Evolutionary conservation across 2,797 vertebrate genomes (phyloP), one percentile per base, ranked within the genome.

Genomic region (Tarsius wallacei): DNA sequence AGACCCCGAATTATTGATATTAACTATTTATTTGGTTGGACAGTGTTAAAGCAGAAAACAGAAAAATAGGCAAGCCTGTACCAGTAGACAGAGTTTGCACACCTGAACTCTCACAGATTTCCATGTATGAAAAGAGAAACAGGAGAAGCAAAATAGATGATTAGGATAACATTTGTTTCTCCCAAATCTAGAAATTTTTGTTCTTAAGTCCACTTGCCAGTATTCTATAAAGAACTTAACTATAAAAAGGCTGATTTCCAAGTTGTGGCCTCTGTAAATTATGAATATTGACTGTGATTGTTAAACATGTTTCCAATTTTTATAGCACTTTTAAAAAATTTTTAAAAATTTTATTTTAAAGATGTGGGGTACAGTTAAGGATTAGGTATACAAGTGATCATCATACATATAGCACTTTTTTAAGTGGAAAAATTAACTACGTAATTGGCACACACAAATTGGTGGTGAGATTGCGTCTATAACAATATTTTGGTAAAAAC

Each of bases 11-110:
- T 98, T 99, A 99, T 97, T 98, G 98, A 98, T 99, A 99, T 84
- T 91, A 99, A 99, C 98, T 99, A 99, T 98, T 99, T 98, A 71
- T 99, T 99, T 97, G 98, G 99, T 97, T 99, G 99, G 98, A 99
- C 98, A 95, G 99, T 99, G 98, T 99, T 99, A 98, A 99, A 99
- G 98, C 98, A 99, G 98, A 99, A 99, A 99, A 98, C 98, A 91
- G 98, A 98, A 94, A 98, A 99, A 96, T 98, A 98, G 97, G 98
- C 99, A 53, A 42, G 99, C 98, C 93, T 99, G 99, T 93, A 98
- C 98, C 93, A 98, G 98, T 98, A 98, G 98, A 97, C 98, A 99
- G 96, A 99, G 98, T 97, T 98, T 98, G 91, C 98, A 98, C 99
- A 98, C 98, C 98, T 98, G 98, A 98, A 99, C 98, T 98, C 98